Percentiles rank a stretch among this genome's conserved stretches.
phyloP scores from a whole-genome alignment of 2,888 invertebrate species.

The Tyria jacobaeae region DNA sequence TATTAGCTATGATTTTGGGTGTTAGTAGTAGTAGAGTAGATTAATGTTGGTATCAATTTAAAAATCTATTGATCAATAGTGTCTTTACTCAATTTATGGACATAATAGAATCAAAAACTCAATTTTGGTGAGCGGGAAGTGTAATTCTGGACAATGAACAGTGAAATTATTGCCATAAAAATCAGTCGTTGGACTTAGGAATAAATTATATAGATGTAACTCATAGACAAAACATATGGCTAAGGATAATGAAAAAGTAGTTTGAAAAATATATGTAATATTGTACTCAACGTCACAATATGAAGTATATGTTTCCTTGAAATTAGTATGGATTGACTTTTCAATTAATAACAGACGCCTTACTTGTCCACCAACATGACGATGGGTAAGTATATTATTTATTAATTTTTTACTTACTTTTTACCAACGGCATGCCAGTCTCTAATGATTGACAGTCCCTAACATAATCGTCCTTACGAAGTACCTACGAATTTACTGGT shows the following conservation, averaged over 20 bases:
- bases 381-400: constrained; percentile 67
- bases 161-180: constrained; percentile 25
- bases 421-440: not conserved
- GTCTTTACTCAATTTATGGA: not conserved
- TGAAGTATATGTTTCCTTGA: constrained; percentile 24
- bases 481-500: not conserved
- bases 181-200: constrained; percentile 56
- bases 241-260: constrained; percentile 27
- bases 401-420: not conserved
- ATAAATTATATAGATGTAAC: constrained; percentile 13
- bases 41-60: constrained; percentile 52
- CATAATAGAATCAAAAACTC: constrained; percentile 13
- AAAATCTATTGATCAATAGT: constrained; percentile 42
- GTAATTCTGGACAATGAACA: constrained; percentile 15
- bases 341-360: constrained; percentile 16
- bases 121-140: constrained; percentile 35
- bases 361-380: constrained; percentile 62
- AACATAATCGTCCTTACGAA: not conserved
- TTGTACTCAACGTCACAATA: constrained; percentile 41
- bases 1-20: constrained; percentile 67
- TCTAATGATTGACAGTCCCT: not conserved
- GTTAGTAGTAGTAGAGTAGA: constrained; percentile 72
- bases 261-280: constrained; percentile 36
- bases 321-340: constrained; percentile 20
- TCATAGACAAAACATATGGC: constrained; percentile 16